Percentiles rank a stretch among this genome's conserved stretches.
Conservation (phyloP, 2,888 invertebrate species). For the Choreutis nemorana region DNA sequence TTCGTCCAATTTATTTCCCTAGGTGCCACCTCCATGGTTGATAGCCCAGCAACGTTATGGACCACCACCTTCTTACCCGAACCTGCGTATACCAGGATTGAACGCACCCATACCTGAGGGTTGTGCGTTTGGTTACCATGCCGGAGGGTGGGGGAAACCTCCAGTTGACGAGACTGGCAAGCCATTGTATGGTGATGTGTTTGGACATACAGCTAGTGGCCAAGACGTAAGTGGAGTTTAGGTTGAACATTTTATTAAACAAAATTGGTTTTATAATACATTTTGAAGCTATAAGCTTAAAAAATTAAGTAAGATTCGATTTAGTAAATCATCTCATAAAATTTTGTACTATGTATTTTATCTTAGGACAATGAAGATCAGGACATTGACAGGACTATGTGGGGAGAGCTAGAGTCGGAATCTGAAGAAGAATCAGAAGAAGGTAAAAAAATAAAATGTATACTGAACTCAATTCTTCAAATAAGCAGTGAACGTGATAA, state of each 20-base stretch:
- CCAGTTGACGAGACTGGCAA: constrained; percentile 98
- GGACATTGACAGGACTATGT: constrained; percentile 91
- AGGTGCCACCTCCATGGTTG: constrained; percentile 92
- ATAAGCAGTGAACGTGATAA: no score
- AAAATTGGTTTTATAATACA: neutral
- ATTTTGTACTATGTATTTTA: no score
- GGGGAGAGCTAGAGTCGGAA: constrained; percentile 97
- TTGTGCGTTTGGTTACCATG: constrained; percentile 98
- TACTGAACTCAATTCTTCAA: no score
- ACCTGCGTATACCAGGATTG: constrained; percentile 95
- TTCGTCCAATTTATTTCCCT: no score
- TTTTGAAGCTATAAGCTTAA: no score
- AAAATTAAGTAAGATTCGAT: no score
- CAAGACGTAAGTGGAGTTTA: constrained; percentile 67
- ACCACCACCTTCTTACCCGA: constrained; percentile 98
- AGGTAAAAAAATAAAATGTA: no score
- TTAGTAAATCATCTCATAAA: no score
- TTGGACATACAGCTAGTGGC: constrained; percentile 82
- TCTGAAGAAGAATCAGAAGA: constrained; percentile 79
- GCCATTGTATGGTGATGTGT: constrained; percentile 98
- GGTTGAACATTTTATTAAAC: neutral
- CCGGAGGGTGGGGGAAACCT: constrained; percentile 99
- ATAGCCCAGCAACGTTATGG: constrained; percentile 98
- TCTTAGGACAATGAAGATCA: constrained; percentile 46
- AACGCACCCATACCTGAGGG: constrained; percentile 98